Percentiles rank a stretch among this genome's conserved stretches.
Conservation (phyloP, 1,140 invertebrate species). For the Apis laboriosa region DNA sequence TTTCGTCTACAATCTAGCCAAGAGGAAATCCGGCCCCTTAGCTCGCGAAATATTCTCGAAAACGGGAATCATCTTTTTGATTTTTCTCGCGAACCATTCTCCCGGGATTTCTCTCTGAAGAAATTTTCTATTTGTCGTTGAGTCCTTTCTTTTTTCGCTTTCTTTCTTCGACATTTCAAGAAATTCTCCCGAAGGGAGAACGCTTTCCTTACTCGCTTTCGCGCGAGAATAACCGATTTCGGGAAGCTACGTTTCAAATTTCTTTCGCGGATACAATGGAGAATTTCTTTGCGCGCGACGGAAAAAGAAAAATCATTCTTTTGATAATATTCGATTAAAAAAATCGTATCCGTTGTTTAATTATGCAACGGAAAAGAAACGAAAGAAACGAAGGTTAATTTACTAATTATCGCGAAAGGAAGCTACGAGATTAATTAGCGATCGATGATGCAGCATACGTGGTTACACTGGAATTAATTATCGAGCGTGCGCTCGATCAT, state of each 20-base stretch:
- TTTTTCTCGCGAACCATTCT: neutral
- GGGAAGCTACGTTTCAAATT: too few relatives aligned
- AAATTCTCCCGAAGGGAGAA: neutral
- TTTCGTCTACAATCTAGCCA: neutral
- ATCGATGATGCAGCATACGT: conserved; percentile 6
- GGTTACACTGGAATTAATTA: conserved; percentile 25
- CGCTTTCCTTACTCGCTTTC: neutral
- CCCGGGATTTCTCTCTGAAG: neutral
- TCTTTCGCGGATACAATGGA: too few relatives aligned
- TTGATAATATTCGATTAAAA: neutral
- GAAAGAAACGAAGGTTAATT: neutral
- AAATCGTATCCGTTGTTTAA: neutral
- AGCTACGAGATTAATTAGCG: conserved; percentile 14
- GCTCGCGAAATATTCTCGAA: conserved; percentile 18
- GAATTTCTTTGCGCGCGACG: too few relatives aligned
- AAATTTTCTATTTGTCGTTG: neutral
- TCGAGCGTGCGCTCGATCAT: neutral
- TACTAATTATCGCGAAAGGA: neutral
- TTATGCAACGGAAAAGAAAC: neutral
- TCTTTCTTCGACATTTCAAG: neutral
- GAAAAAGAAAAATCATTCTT: neutral
- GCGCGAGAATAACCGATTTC: too few relatives aligned
- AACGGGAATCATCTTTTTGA: conserved; percentile 5
- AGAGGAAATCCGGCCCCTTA: conserved; percentile 1
- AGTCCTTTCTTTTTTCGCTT: neutral